Evolutionary conservation across 2,888 invertebrate species (phyloP).

Genomic region (Calameuta idolon): DNA sequence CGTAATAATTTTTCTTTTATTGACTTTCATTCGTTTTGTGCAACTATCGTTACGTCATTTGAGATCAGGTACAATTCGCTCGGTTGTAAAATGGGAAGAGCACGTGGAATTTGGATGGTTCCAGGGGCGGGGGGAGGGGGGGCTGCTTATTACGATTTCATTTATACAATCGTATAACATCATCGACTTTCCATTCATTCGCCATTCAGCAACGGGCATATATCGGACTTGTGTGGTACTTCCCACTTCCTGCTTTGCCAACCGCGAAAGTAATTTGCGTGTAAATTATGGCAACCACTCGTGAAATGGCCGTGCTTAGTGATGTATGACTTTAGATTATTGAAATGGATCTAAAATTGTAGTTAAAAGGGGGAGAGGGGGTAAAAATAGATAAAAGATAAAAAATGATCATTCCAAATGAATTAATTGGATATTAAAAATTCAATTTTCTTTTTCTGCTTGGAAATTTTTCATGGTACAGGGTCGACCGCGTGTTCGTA

Average conservation of each 20-base stretch:
- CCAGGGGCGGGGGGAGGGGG: not conserved
- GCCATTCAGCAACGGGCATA: not conserved
- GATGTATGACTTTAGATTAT: not conserved
- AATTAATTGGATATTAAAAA: not conserved
- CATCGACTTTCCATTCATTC: constrained; percentile 6
- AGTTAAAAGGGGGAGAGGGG: not conserved
- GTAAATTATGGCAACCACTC: not conserved
- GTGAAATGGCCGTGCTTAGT: not conserved
- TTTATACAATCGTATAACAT: not conserved
- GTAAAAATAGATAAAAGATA: not conserved
- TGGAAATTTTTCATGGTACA: not conserved
- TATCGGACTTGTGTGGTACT: constrained; percentile 8
- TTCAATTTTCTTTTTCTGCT: not conserved
- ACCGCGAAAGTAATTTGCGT: constrained; percentile 34
- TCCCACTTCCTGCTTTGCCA: constrained; percentile 39
- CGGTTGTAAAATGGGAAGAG: not conserved
- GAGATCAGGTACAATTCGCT: constrained; percentile 12
- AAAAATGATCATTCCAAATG: not conserved
- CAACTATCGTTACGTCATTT: constrained; percentile 14
- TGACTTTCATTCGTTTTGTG: constrained; percentile 36
- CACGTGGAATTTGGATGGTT: not conserved
- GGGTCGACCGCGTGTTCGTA: not conserved
- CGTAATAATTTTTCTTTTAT: not conserved
- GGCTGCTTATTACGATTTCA: not conserved
- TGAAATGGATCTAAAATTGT: not conserved